These are phyloP conservation scores for Takifugu flavidus DNA, from an alignment of 2,113 vertebrate species.

Conservation along the genomic window DNA sequence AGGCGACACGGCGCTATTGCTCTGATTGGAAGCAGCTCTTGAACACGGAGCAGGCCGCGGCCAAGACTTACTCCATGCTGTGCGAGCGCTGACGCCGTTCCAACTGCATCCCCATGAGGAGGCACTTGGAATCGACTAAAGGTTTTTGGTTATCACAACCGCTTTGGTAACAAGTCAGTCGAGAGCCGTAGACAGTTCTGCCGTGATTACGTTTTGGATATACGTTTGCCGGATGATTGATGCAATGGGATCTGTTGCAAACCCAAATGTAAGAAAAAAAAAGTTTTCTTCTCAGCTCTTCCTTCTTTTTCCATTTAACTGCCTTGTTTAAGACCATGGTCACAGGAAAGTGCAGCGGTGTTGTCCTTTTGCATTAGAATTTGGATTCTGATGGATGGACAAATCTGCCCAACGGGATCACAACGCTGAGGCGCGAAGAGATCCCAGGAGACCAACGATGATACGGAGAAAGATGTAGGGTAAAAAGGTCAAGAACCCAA, in stretches of 20 bases:
- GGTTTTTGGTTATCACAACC: neutral
- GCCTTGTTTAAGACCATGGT: too few relatives aligned
- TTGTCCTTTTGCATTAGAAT: too few relatives aligned
- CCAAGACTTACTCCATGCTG: slow-evolving; percentile 42
- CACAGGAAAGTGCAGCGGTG: too few relatives aligned
- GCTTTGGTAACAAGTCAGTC: slow-evolving; percentile 1
- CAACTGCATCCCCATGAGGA: slow-evolving; percentile 14
- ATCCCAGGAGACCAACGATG: too few relatives aligned
- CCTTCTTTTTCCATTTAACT: too few relatives aligned
- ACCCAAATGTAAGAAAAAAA: too few relatives aligned
- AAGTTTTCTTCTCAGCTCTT: too few relatives aligned
- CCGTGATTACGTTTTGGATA: neutral
- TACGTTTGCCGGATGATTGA: neutral
- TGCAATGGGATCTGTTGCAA: neutral
- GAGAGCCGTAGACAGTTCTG: neutral
- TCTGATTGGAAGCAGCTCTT: slow-evolving; percentile 30
- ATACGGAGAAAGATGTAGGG: too few relatives aligned
- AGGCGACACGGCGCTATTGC: slow-evolving; percentile 43
- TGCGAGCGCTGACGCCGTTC: slow-evolving; percentile 25
- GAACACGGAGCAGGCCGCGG: slow-evolving; percentile 25
- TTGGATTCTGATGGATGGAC: too few relatives aligned
- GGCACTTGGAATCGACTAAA: neutral
- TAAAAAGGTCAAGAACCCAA: too few relatives aligned
- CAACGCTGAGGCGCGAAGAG: too few relatives aligned
- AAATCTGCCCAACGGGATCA: too few relatives aligned